Conservation (phyloP, 2,888 invertebrate species). For the Agrochola litura region DNA sequence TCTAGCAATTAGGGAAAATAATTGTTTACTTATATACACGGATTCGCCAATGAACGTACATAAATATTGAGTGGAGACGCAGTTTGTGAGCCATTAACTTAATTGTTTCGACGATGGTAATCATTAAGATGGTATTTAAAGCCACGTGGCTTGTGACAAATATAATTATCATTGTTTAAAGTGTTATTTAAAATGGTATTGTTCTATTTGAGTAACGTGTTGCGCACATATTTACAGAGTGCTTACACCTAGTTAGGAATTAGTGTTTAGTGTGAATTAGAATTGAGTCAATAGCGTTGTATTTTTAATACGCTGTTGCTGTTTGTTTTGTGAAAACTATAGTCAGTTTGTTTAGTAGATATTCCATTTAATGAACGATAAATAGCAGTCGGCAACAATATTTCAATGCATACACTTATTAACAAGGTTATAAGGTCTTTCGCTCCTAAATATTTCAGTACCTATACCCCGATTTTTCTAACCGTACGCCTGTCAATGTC, state of each 20-base stretch:
- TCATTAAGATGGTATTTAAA: conserved; percentile 58
- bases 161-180: conserved; percentile 49
- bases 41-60: conserved; percentile 82
- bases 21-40: conserved; percentile 86
- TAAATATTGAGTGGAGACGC: conserved; percentile 83
- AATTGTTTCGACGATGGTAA: conserved; percentile 79
- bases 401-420: not conserved
- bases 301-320: conserved; percentile 5
- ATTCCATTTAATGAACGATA: too few species aligned
- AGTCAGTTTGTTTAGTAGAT: too few species aligned
- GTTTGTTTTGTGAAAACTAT: conserved; percentile 19
- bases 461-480: too few species aligned
- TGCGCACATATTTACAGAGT: conserved; percentile 21
- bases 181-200: conserved; percentile 46
- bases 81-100: conserved; percentile 84
- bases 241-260: conserved; percentile 25
- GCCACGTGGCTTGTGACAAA: conserved; percentile 48
- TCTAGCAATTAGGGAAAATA: conserved; percentile 87
- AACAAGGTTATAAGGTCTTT: not conserved
- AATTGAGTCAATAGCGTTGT: conserved; percentile 22
- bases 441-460: not conserved
- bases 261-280: conserved; percentile 28
- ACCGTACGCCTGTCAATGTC: too few species aligned
- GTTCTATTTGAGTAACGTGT: conserved; percentile 25
- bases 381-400: not conserved